Evolutionary conservation across 53 echinoderm and acorn worm species (phyloP).

Genomic region (Echinometra lucunter): DNA sequence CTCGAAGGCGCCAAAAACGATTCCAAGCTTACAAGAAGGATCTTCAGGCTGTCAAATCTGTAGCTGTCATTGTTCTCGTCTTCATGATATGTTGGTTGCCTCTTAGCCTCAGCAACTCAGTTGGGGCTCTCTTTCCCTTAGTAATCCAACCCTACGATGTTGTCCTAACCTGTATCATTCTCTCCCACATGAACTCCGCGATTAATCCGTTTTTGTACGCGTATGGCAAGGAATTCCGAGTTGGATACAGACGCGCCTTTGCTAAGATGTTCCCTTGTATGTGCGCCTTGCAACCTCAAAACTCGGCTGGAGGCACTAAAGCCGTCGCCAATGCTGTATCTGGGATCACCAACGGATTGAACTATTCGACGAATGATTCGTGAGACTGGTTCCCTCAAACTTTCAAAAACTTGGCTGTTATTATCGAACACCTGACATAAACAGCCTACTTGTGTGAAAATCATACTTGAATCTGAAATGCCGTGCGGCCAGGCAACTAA

Average conservation of each 20-base stretch:
- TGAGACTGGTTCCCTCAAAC: neutral
- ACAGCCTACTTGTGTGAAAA: neutral
- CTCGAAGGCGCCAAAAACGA: slow-evolving; percentile 72
- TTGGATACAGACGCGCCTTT: slow-evolving; percentile 70
- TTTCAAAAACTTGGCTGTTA: neutral
- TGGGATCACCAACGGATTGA: neutral
- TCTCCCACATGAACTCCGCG: slow-evolving; percentile 81
- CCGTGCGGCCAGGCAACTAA: neutral
- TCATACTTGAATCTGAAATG: slow-evolving; percentile 2
- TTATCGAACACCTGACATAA: neutral
- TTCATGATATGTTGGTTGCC: slow-evolving; percentile 89
- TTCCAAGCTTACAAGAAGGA: slow-evolving; percentile 83
- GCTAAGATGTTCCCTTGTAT: slow-evolving; percentile 63
- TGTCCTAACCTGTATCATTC: slow-evolving; percentile 58
- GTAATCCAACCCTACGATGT: neutral
- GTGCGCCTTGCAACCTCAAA: neutral
- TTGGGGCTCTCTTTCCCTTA: slow-evolving; percentile 68
- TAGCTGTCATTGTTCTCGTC: slow-evolving; percentile 83
- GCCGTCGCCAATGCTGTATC: slow-evolving; percentile 49
- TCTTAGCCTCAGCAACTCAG: slow-evolving; percentile 79
- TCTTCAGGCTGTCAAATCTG: slow-evolving; percentile 82
- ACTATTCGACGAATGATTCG: slow-evolving; percentile 54
- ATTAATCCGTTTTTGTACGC: slow-evolving; percentile 84
- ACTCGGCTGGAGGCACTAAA: neutral
- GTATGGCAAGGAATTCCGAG: slow-evolving; percentile 83